phyloP scores from a whole-genome alignment of 2,888 invertebrate genomes.

The Leucoptera coffeella region DNA sequence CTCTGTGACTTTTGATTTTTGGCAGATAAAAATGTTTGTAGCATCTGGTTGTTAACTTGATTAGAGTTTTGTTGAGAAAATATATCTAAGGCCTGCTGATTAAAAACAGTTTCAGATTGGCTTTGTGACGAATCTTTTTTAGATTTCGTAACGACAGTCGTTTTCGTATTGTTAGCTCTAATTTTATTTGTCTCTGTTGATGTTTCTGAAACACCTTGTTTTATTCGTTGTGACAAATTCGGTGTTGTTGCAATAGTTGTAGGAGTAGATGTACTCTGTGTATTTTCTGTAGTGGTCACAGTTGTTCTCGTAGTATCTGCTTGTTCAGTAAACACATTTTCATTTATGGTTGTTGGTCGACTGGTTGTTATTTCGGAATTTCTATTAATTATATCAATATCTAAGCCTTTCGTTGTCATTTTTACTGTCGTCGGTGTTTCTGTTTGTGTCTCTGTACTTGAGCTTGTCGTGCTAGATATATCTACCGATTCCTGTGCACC shows the following conservation, averaged over 20 bases:
- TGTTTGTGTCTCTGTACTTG: slow-evolving; percentile 21
- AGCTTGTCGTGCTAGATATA: slow-evolving; percentile 13
- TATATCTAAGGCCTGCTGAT: too few species aligned
- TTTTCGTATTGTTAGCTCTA: slow-evolving; percentile 5
- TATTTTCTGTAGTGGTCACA: too few species aligned
- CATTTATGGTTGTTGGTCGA: slow-evolving; percentile 21
- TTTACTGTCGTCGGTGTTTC: slow-evolving; percentile 24
- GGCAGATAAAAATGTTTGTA: slow-evolving; percentile 25
- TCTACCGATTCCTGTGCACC: too few species aligned
- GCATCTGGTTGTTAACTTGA: slow-evolving; percentile 11
- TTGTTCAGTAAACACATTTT: slow-evolving; percentile 11
- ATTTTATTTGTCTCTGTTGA: slow-evolving; percentile 10
- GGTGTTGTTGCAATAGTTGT: too few species aligned
- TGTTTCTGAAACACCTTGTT: slow-evolving; percentile 10
- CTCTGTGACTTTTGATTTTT: slow-evolving; percentile 15
- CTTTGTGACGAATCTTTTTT: too few species aligned
- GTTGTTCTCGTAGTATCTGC: slow-evolving; percentile 14
- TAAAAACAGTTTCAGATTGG: too few species aligned
- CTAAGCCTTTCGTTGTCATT: too few species aligned
- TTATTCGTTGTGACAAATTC: too few species aligned
- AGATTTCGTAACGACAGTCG: neutral
- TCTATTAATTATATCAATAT: too few species aligned
- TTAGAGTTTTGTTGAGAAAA: too few species aligned
- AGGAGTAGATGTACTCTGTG: too few species aligned
- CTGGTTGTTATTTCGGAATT: too few species aligned